Percentiles rank a stretch among this genome's conserved stretches.
These are phyloP conservation scores for Sminthurides bifidus DNA, from an alignment of 1,140 invertebrate species.

Conservation along the genomic window DNA sequence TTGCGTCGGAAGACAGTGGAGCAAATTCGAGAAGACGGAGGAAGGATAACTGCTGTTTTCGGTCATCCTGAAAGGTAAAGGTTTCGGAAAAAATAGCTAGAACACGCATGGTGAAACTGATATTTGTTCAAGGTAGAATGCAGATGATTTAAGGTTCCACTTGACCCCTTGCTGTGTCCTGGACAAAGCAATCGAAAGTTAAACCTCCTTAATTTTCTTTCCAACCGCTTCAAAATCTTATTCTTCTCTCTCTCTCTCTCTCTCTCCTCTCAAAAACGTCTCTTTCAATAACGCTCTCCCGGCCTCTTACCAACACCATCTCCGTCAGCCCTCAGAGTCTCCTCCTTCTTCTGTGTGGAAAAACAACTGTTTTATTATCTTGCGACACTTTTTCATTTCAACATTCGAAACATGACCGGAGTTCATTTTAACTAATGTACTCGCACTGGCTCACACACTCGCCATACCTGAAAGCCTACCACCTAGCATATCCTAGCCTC, in stretches of 20 bases:
- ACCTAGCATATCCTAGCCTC: too few species aligned
- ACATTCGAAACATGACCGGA: too few species aligned
- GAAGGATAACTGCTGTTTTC: background rate
- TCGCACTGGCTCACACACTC: too few species aligned
- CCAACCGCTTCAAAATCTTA: conserved; percentile 19
- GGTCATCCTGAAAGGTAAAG: conserved; percentile 3
- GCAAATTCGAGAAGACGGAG: background rate
- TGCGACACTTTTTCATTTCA: conserved; percentile 25
- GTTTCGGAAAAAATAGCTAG: conserved; percentile 19
- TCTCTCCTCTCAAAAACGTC: conserved; percentile 22
- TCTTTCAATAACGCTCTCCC: conserved; percentile 6
- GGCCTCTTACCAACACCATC: conserved; percentile 4
- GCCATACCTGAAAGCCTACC: too few species aligned
- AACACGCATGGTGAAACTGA: conserved; percentile 21
- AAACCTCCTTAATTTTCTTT: conserved; percentile 32
- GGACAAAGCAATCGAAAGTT: conserved; percentile 31
- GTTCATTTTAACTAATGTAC: too few species aligned
- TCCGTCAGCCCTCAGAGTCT: background rate
- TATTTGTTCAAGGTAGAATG: conserved; percentile 29
- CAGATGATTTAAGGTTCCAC: conserved; percentile 32
- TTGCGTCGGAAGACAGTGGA: background rate
- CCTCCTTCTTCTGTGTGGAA: background rate
- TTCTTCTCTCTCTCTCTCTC: too few species aligned
- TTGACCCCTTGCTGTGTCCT: conserved; percentile 28
- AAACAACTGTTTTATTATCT: conserved; percentile 28